Evolutionary conservation across 2,113 vertebrate genomes (phyloP).

Genomic region (Columba janthina): DNA sequence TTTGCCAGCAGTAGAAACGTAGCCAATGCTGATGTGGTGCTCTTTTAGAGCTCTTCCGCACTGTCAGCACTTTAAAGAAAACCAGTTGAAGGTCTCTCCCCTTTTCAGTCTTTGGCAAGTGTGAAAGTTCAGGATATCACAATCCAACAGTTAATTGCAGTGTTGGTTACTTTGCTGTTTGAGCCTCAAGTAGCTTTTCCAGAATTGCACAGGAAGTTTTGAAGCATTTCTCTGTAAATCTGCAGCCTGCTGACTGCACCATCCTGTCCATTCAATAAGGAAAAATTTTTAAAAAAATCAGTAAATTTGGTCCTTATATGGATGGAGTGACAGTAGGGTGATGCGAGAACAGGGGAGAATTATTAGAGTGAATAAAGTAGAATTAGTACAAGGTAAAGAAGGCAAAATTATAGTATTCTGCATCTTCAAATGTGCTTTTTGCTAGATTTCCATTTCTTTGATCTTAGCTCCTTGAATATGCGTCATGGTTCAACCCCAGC

Average conservation of each 20-base stretch:
- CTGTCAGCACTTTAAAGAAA: constrained; percentile 3
- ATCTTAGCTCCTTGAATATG: neutral
- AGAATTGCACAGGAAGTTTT: neutral
- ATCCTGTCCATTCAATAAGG: neutral
- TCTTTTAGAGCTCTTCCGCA: neutral
- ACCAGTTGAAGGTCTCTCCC: neutral
- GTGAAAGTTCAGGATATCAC: constrained; percentile 25
- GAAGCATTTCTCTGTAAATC: neutral
- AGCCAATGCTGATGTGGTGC: neutral
- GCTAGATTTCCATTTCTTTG: neutral
- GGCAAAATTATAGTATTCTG: neutral
- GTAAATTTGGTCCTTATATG: neutral
- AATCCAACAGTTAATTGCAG: neutral
- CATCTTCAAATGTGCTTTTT: neutral
- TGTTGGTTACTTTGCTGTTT: neutral
- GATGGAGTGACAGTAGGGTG: neutral
- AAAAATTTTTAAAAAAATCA: neutral
- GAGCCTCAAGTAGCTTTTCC: neutral
- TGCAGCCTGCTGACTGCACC: neutral
- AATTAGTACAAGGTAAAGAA: neutral
- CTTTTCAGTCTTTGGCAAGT: neutral
- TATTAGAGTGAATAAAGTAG: neutral
- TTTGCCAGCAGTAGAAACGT: neutral
- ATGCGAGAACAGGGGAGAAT: neutral
- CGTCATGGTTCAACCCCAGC: too few species aligned